These are phyloP conservation scores for Torymus tubicola DNA, from an alignment of 2,888 invertebrate species.

Conservation along the genomic window DNA sequence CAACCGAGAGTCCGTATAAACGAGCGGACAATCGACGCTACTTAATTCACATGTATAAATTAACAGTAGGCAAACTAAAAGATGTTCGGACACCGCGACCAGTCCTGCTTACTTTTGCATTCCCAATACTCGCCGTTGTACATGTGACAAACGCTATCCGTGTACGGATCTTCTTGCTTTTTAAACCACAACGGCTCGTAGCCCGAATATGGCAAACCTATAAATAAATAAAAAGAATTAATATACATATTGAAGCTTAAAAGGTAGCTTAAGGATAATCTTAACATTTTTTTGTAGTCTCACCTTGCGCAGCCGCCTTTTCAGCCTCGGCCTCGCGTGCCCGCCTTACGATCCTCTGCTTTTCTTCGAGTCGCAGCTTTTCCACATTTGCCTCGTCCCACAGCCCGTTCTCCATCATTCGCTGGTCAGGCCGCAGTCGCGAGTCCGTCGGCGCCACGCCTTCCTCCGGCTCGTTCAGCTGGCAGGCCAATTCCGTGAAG, in stretches of 20 bases:
- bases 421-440: conserved; percentile 94
- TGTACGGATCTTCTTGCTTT: conserved; percentile 86
- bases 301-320: conserved; percentile 81
- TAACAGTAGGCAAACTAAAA: conserved; percentile 78
- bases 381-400: conserved; percentile 95
- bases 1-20: conserved; percentile 12
- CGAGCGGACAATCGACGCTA: conserved; percentile 38
- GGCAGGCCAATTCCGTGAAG: conserved; percentile 96
- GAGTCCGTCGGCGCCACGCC: conserved; percentile 97
- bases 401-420: conserved; percentile 95
- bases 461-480: conserved; percentile 96
- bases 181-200: conserved; percentile 94
- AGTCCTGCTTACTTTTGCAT: conserved; percentile 91
- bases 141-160: conserved; percentile 85
- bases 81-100: conserved; percentile 94
- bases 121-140: conserved; percentile 96
- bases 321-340: conserved; percentile 89
- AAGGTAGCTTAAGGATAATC: no score
- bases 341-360: conserved; percentile 90
- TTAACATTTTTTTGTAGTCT: neutral
- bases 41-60: conserved; percentile 41
- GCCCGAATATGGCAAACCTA: conserved; percentile 83
- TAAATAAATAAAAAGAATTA: neutral
- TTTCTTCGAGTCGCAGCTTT: conserved; percentile 94
- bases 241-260: no score